Evolutionary conservation across 1,140 invertebrate species (phyloP), one percentile per base, ranked within the genome.

Genomic region (Caenorhabditis latens): DNA sequence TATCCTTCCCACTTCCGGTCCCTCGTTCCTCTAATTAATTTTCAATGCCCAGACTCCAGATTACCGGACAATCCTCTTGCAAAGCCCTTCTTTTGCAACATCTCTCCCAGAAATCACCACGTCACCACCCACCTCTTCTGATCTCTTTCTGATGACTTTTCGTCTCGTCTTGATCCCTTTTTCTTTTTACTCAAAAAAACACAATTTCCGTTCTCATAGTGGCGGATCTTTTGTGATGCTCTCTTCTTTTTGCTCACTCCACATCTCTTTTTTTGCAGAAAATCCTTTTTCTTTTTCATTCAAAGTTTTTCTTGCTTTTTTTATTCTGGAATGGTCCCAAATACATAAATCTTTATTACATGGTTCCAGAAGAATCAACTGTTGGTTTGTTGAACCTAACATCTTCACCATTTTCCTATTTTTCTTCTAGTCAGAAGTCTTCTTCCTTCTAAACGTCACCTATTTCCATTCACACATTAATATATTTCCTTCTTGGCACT

Each of bases 181-280:
- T 48, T n/a, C n/a, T 84, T 48, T 42, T 61, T 84, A 58, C 53
- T 43, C 55, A 43, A 63, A 57, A n/a, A 57, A 84, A 84, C 55
- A 58, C 55, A 84, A 50, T 67, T 84, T 53, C 58, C 84, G 57
- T 63, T 84, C 55, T 84, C 61, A 65, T 67, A 61, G 57, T 84
- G 61, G 57, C 55, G 57, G 55, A 84, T 67, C 61, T 61, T 63
- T 53, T 84, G 53, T 84, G 53, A 21, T 40, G 42, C 55, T 55
- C 14, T 57, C 32, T 84, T 84, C 24, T 75, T 24, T 65, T 9
- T 75, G 19, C 11, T 50, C 61, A 7, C 5, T 42, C 42, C 61
- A 3, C 0, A 21, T 32, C 48, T 9, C 24, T 19, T 48, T 63
- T 67, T 84, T 63, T 61, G 24, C 53, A 84, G 55, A 58, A 55